Conservation (phyloP, 2,888 invertebrate genomes). For the Epinotia ramella region DNA sequence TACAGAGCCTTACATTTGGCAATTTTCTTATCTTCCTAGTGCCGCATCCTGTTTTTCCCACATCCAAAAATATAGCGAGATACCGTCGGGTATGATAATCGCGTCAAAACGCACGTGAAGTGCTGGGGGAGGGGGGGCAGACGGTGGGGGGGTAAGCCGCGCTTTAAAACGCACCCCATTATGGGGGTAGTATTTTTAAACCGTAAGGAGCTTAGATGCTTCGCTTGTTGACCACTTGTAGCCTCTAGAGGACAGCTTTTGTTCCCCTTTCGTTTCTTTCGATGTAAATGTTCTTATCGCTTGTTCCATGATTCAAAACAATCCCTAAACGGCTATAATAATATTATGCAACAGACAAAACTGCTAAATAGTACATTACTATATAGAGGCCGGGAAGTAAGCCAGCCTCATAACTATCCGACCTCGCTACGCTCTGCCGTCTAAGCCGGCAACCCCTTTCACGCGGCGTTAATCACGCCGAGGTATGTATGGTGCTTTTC, state of each 20-base stretch:
- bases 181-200: slow-evolving; percentile 75
- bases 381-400: too few species aligned
- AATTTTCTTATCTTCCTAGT: not conserved
- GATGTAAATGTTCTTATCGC: not conserved
- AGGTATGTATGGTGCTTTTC: too few species aligned
- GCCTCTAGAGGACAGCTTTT: slow-evolving; percentile 4
- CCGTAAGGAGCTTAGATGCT: slow-evolving; percentile 49
- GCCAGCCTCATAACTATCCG: too few species aligned
- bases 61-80: slow-evolving; percentile 81
- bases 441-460: too few species aligned
- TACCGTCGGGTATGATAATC: slow-evolving; percentile 83
- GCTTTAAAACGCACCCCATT: slow-evolving; percentile 83
- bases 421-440: too few species aligned
- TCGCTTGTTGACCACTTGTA: slow-evolving; percentile 37
- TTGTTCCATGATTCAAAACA: not conserved
- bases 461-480: too few species aligned
- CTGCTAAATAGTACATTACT: not conserved
- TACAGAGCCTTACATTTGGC: too few species aligned
- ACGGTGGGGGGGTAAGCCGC: slow-evolving; percentile 67
- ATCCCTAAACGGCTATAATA: not conserved
- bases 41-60: slow-evolving; percentile 44
- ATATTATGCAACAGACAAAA: not conserved
- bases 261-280: not conserved
- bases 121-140: slow-evolving; percentile 58
- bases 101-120: slow-evolving; percentile 85